A percentile compares a stretch with the other conserved stretches of the same genome.
These are phyloP conservation scores for Lepetodrilus schrolli DNA, from an alignment of 2,888 invertebrate species.

Conservation along the genomic window DNA sequence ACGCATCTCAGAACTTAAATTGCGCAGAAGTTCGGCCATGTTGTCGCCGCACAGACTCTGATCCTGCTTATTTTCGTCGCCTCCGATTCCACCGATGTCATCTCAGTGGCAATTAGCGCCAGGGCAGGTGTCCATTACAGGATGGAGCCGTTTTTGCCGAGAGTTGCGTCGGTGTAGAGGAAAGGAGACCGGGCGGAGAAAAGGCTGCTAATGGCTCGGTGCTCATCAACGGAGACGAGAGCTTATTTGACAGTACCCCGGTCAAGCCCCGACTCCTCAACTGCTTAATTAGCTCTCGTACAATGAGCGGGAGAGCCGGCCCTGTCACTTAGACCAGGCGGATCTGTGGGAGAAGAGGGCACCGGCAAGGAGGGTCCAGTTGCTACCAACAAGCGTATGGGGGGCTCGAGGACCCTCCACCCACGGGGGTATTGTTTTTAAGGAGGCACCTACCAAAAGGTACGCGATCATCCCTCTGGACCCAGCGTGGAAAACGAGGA, in stretches of 20 bases:
- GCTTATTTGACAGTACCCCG: slow-evolving; percentile 1
- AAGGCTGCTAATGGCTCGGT: slow-evolving; percentile 8
- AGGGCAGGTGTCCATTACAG: slow-evolving; percentile 18
- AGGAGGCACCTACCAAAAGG: slow-evolving; percentile 19
- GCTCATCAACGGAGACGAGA: slow-evolving; percentile 10
- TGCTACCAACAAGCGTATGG: slow-evolving; percentile 11
- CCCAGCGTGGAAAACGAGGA: background rate
- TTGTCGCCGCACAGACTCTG: too few relatives aligned
- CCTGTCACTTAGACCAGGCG: background rate
- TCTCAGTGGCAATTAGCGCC: background rate
- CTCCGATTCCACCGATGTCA: background rate
- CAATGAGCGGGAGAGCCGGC: background rate
- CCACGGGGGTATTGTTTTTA: slow-evolving; percentile 1
- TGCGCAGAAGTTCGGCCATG: too few relatives aligned
- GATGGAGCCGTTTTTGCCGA: background rate
- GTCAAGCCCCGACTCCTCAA: slow-evolving; percentile 4
- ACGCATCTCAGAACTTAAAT: too few relatives aligned
- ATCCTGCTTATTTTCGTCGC: too few relatives aligned
- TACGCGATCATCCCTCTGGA: background rate
- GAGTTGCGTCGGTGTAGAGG: slow-evolving; percentile 4
- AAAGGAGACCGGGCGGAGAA: slow-evolving; percentile 12
- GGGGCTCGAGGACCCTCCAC: background rate
- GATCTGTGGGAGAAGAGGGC: slow-evolving; percentile 1
- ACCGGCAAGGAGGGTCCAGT: slow-evolving; percentile 4
- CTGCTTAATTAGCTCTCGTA: slow-evolving; percentile 21